A percentile compares a stretch with the other conserved stretches of the same genome.
Evolutionary conservation across 2,797 vertebrate species (phyloP).

Genomic region (Scomberomorus guttatus): DNA sequence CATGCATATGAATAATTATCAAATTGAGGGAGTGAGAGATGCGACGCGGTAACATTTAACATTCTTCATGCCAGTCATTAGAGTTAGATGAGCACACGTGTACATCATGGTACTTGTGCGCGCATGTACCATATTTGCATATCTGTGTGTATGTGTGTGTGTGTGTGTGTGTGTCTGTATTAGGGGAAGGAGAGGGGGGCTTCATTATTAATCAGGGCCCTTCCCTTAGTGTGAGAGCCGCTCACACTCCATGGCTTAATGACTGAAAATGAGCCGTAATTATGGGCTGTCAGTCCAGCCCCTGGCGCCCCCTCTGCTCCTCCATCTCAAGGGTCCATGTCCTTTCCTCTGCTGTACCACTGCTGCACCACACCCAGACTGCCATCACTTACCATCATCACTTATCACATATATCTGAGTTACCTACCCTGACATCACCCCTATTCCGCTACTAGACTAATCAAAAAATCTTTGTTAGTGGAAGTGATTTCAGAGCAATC

Average conservation of each 20-base stretch:
- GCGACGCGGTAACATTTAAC: not conserved
- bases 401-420: constrained; percentile 48
- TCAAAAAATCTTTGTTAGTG: constrained; percentile 14
- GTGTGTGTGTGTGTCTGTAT: constrained; percentile 28
- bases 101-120: constrained; percentile 9
- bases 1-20: constrained; percentile 9
- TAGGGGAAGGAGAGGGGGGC: constrained; percentile 58
- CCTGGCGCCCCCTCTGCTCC: constrained; percentile 77
- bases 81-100: constrained; percentile 35
- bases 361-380: constrained; percentile 68
- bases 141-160: constrained; percentile 37
- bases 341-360: constrained; percentile 60
- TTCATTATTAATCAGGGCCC: constrained; percentile 85
- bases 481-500: constrained; percentile 1
- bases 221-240: constrained; percentile 78
- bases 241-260: constrained; percentile 84
- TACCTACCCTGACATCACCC: constrained; percentile 11
- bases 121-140: constrained; percentile 28
- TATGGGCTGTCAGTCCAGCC: constrained; percentile 85
- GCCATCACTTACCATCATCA: constrained; percentile 61
- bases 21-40: constrained; percentile 15
- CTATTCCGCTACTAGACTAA: not conserved
- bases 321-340: constrained; percentile 78
- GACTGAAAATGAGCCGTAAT: constrained; percentile 87
- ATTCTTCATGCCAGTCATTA: constrained; percentile 32